Evolutionary conservation across 2,113 vertebrate species (phyloP), one percentile per base, ranked within the genome.

Genomic region (Maccullochella peelii): DNA sequence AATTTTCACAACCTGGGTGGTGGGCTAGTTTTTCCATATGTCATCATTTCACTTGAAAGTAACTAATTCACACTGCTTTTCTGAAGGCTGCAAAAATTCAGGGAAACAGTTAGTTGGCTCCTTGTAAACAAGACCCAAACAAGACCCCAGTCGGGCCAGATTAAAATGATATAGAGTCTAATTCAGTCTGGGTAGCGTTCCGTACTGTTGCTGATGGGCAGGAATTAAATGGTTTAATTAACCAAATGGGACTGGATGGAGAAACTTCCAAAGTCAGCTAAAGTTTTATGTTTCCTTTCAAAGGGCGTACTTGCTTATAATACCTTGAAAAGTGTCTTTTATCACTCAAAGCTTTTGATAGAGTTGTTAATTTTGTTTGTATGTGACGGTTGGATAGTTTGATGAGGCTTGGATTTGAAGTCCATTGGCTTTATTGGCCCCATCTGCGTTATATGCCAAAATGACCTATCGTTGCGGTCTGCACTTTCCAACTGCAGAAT

Each of bases 401-500:
- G 85, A 78, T 58, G 66, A n/a, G 63, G 44, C 49, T 86, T n/a
- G n/a, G n/a, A n/a, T n/a, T n/a, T 6, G 15, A 83, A 80, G 49
- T 73, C 70, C 33, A 21, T 62, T 15, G 30, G 40, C 63, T 84
- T 67, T 76, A 76, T 67, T 73, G 83, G 73, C 57, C 73, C 77
- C 76, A 77, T 73, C 70, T 83, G 79, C 23, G 25, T 62, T 80
- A 25, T 65, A 73, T 66, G 78, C 58, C 62, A 62, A 75, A 90
- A 83, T 52, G 52, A 55, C 52, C 62, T n/a, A 30, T n/a, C 47
- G 6, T 38, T 12, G 57, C 54, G 59, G 80, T 58, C 68, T 62
- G 73, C 9, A 23, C 49, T 40, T 65, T 75, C 54, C 62, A 73
- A 38, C 77, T 30, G 55, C 63, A 57, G 38, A 66, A 86, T 87